Conservation (phyloP, 2,113 vertebrate genomes). For the Gymnarchus niloticus region DNA sequence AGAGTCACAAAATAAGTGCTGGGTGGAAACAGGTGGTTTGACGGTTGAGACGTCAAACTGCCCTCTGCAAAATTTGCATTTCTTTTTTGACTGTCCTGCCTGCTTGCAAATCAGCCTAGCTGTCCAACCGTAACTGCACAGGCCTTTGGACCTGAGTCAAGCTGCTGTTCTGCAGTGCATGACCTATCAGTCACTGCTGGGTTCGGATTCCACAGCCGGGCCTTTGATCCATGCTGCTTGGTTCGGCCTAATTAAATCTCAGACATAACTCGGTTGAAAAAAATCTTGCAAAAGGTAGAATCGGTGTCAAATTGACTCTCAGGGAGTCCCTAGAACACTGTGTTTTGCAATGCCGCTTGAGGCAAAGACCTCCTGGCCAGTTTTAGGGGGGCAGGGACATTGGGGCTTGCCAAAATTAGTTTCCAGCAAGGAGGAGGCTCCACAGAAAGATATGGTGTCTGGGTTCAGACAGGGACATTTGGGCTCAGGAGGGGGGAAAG, state of each 20-base stretch:
- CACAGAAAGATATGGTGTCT: conserved; percentile 33
- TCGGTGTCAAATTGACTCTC: neutral
- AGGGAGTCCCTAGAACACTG: conserved; percentile 28
- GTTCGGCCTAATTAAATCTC: conserved; percentile 11
- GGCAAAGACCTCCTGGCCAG: conserved; percentile 42
- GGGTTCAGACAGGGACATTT: conserved; percentile 35
- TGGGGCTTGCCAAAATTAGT: conserved; percentile 31
- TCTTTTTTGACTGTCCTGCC: neutral
- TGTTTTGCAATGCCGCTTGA: conserved; percentile 41
- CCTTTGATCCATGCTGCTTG: neutral
- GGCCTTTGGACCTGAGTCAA: neutral
- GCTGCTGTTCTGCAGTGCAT: neutral
- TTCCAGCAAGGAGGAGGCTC: conserved; percentile 25
- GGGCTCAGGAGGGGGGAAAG: conserved; percentile 1
- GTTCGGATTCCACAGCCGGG: neutral
- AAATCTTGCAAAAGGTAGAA: conserved; percentile 1
- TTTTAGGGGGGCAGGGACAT: conserved; percentile 36
- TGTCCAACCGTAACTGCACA: neutral
- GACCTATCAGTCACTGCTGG: neutral
- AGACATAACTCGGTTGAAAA: neutral
- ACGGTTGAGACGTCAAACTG: neutral
- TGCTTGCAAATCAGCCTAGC: neutral
- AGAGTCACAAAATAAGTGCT: neutral
- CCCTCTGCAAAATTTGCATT: neutral
- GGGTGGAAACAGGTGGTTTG: neutral